These are phyloP conservation scores for Erythrolamprus reginae DNA, from an alignment of 2,113 vertebrate genomes.

Conservation along the genomic window DNA sequence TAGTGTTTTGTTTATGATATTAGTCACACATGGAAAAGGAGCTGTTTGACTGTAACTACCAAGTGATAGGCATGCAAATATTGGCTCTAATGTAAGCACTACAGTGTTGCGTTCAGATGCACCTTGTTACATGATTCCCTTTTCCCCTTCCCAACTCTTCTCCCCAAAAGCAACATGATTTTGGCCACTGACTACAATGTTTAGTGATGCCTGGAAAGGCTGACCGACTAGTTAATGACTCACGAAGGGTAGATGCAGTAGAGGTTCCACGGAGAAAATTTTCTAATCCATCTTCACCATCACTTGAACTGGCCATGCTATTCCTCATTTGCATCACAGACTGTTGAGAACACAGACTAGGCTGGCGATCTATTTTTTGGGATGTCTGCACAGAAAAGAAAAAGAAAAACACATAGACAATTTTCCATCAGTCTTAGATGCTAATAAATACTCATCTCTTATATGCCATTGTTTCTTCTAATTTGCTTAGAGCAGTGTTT, in stretches of 20 bases:
- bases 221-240: conserved; percentile 59
- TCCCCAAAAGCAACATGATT: not conserved
- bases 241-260: conserved; percentile 82
- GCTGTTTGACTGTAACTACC: not conserved
- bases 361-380: conserved; percentile 87
- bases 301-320: conserved; percentile 92
- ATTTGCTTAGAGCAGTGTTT: not conserved
- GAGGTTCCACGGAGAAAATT: conserved; percentile 88
- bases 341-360: conserved; percentile 90
- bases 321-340: conserved; percentile 98
- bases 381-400: conserved; percentile 68
- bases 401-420: not conserved
- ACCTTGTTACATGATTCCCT: not conserved
- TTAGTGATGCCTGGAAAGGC: not conserved
- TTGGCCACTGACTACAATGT: not conserved
- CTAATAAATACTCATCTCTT: not conserved
- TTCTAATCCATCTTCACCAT: conserved; percentile 90
- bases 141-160: not conserved
- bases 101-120: not conserved
- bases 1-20: not conserved
- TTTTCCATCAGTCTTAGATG: not conserved
- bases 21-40: not conserved
- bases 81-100: not conserved
- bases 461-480: not conserved
- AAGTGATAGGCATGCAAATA: not conserved